Base-by-base conservation (phyloP, 2,888 invertebrate genomes). In the Thalpophila matura region DNA sequence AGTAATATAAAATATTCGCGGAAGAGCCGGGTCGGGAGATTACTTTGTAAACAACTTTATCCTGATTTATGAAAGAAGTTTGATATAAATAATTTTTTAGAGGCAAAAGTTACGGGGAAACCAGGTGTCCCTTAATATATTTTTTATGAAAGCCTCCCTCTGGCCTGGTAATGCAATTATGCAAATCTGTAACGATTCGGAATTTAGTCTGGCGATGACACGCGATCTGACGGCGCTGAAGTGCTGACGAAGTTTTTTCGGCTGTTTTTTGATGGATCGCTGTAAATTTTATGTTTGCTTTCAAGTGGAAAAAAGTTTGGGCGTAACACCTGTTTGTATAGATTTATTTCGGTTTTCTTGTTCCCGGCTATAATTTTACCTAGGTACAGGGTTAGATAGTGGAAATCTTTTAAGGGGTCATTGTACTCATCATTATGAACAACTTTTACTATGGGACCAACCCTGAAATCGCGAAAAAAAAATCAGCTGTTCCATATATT, bases 41-140 rank as follows among this genome's bases (percentile, higher is more conserved):
- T 91, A 93, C 94, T 93, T 93, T 80, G 91, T 93, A 94, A 94
- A 93, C 93, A 94, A 94, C 90, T 94, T 93, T 89, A 88, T 84
- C 85, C 82, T 93, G 94, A 94, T 94, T 94, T 95, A 95, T 94
- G 94, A 90, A 90, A 86, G 88, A 94, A 94, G 88, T 94, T 94
- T 82, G 86, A 89, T 86, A 91, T 91, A 92, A 91, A 93, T 92
- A 92, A 88, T 91, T 93, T 93, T 79, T 94, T 92, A 89, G 87
- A 89, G 89, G 91, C 90, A 89, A 90, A 94, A 93, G 90, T 93
- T 93, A 88, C 78, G 45, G 46, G 43, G 67, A 74, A 77, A 82
- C 82, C 94, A 94, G 94, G 94, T 94, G 94, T 94, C 94, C 87
- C 86, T 88, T 91, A 90, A 91, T 90, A 91, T 90, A 86, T 89